Conservation (phyloP, 2,113 vertebrate species). For the Neolamprologus caudopunctatus region DNA sequence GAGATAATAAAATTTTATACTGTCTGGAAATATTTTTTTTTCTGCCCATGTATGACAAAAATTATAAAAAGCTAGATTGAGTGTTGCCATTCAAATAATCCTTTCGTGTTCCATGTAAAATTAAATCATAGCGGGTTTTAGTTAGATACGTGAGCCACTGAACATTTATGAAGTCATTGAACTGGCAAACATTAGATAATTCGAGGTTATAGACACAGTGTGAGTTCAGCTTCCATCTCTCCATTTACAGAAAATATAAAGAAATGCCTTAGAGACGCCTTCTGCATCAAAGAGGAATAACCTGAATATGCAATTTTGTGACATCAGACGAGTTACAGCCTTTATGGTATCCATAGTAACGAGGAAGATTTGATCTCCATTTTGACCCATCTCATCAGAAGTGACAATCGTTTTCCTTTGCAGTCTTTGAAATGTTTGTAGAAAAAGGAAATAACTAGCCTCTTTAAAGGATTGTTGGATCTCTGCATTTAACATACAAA, state of each 20-base stretch:
- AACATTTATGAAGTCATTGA: neutral
- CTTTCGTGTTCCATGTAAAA: neutral
- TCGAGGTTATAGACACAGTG: neutral
- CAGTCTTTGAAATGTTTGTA: neutral
- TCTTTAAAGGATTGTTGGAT: neutral
- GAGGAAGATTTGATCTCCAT: neutral
- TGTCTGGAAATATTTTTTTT: neutral
- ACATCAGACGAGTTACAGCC: neutral
- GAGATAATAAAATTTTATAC: neutral
- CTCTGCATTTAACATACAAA: neutral
- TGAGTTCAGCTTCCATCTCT: neutral
- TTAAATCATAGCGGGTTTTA: neutral
- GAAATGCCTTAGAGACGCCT: neutral
- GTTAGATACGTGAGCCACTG: neutral
- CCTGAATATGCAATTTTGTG: neutral
- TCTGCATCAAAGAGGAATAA: neutral
- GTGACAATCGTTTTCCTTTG: neutral
- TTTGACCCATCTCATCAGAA: neutral
- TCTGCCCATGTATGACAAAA: neutral
- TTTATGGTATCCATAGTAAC: conserved; percentile 14
- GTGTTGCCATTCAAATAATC: neutral
- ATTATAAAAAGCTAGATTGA: neutral
- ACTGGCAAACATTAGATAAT: neutral
- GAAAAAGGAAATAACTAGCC: neutral
- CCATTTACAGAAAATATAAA: neutral